Conservation (phyloP, 2,888 invertebrate genomes). For the Clitarchus hookeri region DNA sequence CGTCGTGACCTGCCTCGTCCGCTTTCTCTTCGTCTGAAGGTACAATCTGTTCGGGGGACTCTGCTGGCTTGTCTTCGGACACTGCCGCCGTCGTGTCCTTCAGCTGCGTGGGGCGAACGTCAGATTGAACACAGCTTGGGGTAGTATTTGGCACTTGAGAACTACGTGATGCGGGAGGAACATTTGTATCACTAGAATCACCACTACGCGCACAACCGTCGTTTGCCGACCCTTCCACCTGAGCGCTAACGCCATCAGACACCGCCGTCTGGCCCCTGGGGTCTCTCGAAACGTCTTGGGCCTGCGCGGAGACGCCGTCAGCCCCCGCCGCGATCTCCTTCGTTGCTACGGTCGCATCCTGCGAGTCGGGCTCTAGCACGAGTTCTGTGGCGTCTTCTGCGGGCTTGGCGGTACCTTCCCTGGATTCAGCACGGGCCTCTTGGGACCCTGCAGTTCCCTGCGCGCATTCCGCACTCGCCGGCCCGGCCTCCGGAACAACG, state of each 20-base stretch:
- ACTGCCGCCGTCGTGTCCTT: not conserved
- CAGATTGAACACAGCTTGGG: conserved; percentile 35
- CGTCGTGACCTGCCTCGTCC: not conserved
- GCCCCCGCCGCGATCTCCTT: not conserved
- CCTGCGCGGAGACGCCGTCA: not conserved
- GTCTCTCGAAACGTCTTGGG: not conserved
- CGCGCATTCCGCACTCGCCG: not conserved
- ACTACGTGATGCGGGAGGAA: not conserved
- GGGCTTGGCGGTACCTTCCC: not conserved
- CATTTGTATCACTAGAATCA: not conserved
- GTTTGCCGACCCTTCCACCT: not conserved
- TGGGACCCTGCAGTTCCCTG: not conserved
- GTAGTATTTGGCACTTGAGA: conserved; percentile 40
- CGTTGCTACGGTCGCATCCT: not conserved
- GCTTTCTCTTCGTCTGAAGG: not conserved
- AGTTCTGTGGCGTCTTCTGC: not conserved
- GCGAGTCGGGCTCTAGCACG: not conserved
- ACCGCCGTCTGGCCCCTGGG: not conserved
- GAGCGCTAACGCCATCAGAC: not conserved
- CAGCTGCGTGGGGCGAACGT: conserved; percentile 22
- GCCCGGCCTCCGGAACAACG: not conserved
- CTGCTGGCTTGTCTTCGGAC: not conserved
- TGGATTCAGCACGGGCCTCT: not conserved
- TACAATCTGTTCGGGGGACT: not conserved
- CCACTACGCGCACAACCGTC: not conserved